Conservation (phyloP, 2,797 vertebrate genomes). For the Tangara arthus region DNA sequence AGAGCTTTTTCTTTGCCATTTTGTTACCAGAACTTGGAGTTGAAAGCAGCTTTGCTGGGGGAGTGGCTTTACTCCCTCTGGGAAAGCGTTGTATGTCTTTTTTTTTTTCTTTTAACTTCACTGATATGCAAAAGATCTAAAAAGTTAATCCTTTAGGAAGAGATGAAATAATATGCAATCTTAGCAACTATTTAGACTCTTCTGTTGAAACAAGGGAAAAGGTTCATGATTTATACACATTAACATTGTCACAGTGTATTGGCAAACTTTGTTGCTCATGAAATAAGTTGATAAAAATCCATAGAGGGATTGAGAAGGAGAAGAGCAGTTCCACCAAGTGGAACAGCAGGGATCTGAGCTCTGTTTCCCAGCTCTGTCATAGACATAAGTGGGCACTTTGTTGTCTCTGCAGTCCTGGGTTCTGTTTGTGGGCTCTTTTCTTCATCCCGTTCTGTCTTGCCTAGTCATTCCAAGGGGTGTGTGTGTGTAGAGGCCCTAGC, state of each 20-base stretch:
- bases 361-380: fast-evolving
- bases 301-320: background rate
- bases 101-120: background rate
- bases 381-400: fast-evolving
- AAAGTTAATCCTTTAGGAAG: slow-evolving; percentile 27
- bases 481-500: background rate
- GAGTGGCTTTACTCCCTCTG: background rate
- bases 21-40: background rate
- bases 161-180: slow-evolving; percentile 40
- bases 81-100: background rate
- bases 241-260: background rate
- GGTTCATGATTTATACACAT: background rate
- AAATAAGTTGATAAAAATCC: background rate
- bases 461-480: background rate
- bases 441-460: background rate
- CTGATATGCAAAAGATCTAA: slow-evolving; percentile 24
- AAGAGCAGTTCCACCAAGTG: background rate
- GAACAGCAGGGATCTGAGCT: background rate
- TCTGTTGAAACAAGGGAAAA: slow-evolving; percentile 18
- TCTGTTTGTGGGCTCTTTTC: background rate
- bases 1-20: slow-evolving; percentile 9
- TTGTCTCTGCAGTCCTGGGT: background rate
- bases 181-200: background rate
- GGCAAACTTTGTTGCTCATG: background rate
- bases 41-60: background rate